phyloP scores from a whole-genome alignment of 2,113 vertebrate species.

The Mus spicilegus region DNA sequence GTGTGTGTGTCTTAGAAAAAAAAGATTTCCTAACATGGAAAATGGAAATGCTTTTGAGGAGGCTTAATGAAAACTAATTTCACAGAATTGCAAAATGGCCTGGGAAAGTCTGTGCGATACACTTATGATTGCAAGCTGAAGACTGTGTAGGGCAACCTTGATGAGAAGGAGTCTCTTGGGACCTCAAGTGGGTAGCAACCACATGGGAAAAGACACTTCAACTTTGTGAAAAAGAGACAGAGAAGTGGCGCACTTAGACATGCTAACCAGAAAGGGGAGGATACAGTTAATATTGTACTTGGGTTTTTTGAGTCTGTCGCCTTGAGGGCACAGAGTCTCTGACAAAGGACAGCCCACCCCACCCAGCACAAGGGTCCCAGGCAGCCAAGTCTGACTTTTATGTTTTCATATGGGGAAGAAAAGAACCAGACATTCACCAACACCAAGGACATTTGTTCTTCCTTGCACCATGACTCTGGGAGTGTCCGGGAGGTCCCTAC shows the following conservation, averaged over 20 bases:
- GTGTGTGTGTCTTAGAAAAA: slow-evolving; percentile 40
- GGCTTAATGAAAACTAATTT: slow-evolving; percentile 49
- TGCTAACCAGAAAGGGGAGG: not conserved
- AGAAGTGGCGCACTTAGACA: too few species aligned
- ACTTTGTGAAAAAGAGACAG: not conserved
- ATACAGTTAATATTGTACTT: too few species aligned
- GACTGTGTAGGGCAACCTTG: accelerated
- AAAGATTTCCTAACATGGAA: slow-evolving; percentile 73
- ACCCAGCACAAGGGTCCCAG: not conserved
- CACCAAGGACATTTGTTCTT: not conserved
- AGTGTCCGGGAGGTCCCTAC: not conserved
- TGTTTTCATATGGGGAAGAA: not conserved
- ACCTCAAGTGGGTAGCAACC: not conserved
- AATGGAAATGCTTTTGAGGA: slow-evolving; percentile 55
- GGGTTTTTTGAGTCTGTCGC: not conserved
- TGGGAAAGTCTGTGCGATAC: not conserved
- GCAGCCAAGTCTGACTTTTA: not conserved
- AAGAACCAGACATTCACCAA: not conserved
- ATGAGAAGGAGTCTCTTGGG: not conserved
- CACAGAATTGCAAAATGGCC: slow-evolving; percentile 12
- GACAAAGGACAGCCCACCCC: not conserved
- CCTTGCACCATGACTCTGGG: not conserved
- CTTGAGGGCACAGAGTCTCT: not conserved
- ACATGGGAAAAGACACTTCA: not conserved
- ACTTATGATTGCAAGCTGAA: not conserved